These are phyloP conservation scores for Acrossocheilus fasciatus DNA, from an alignment of 2,797 vertebrate genomes.

Conservation along the genomic window DNA sequence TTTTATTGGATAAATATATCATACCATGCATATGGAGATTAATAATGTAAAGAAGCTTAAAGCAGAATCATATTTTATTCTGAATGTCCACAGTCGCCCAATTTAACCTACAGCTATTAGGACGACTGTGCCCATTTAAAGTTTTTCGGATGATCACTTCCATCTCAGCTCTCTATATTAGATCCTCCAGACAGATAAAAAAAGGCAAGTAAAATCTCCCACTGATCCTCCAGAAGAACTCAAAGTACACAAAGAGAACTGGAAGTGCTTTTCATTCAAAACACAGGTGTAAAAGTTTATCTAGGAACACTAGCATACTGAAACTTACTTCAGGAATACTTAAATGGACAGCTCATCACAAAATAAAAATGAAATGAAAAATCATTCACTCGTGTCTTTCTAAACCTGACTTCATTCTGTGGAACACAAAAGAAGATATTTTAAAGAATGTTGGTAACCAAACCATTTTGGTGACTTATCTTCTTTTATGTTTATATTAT, in stretches of 20 bases:
- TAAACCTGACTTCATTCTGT: neutral
- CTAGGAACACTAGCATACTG: neutral
- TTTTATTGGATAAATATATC: slow-evolving; percentile 56
- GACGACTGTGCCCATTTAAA: neutral
- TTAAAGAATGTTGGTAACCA: neutral
- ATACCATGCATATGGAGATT: slow-evolving; percentile 39
- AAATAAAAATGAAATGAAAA: neutral
- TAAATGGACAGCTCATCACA: neutral
- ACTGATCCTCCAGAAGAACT: neutral
- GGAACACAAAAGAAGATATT: neutral
- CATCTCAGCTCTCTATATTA: slow-evolving; percentile 17
- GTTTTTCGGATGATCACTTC: neutral
- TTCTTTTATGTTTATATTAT: neutral
- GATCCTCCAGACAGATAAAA: neutral
- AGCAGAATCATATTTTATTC: slow-evolving; percentile 17
- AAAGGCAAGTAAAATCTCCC: neutral
- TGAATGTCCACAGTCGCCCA: neutral
- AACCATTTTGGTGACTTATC: neutral
- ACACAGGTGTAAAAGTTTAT: slow-evolving; percentile 24
- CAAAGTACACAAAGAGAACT: neutral
- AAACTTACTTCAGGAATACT: neutral
- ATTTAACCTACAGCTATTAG: slow-evolving; percentile 18
- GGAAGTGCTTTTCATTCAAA: neutral
- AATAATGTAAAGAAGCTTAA: slow-evolving; percentile 43
- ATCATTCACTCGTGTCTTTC: neutral